Evolutionary conservation across 2,888 invertebrate genomes (phyloP), one percentile per base, ranked within the genome.

Genomic region (Nomada fabriciana): DNA sequence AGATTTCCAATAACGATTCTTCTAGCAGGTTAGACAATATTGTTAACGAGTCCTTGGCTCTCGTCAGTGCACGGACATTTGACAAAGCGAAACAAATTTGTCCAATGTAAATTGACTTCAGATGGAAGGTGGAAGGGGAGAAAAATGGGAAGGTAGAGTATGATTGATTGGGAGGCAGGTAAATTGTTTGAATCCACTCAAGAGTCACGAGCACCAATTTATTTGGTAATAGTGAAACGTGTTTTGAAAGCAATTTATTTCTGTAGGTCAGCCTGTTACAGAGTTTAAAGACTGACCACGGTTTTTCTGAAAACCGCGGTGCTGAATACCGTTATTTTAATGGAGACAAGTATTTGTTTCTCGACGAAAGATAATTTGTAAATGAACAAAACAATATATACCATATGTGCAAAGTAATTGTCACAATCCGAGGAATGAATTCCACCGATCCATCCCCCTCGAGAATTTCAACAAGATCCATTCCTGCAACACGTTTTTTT

Each of bases 1-100:
- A 42, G 36, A 69, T 55, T 57, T 69, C 55, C 55, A 57, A 69
- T 57, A 55, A 55, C 42, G 55, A 68, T 15, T 63, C 15, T 23
- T 18, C 15, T 23, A 18, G 43, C 25, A 23, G 18, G 18, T 25
- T 18, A 36, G 69, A 23, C 59, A 57, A 59, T 4, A 59, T 25
- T 29, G 10, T 20, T 29, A 69, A 69, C 57, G 43, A 69, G 69
- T 20, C 5, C 47, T 47, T 47, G 47, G 47, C 15, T 10, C 15
- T 47, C 25, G 50, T 50, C 59, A 59, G 60, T 36, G 60, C 18
- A 20, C 70, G 15, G 18, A 18, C 47, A 36, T 70, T 70, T 15
- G 70, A 9, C 15, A 50, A 47, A 36, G 67, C 53, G 29, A 47
- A 60, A 60, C 59, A 18, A 60, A 59, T 60, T 59, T 50, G 11